A percentile compares a stretch with the other conserved stretches of the same genome.
Conservation (phyloP, 2,113 vertebrate genomes). For the Periophthalmodon schlosseri region DNA sequence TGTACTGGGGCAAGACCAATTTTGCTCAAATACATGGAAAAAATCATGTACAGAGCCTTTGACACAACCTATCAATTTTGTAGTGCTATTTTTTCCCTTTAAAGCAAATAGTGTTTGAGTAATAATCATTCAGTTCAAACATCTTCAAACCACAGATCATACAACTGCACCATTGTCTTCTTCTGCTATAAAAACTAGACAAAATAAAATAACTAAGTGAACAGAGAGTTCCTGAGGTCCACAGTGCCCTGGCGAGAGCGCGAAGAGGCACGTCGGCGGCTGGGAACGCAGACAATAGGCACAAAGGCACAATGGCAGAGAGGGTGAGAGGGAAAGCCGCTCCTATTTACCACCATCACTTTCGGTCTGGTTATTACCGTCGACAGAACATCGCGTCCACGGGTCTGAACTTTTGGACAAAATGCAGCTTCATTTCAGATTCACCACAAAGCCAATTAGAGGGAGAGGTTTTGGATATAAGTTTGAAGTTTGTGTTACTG, state of each 20-base stretch:
- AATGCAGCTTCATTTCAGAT: neutral
- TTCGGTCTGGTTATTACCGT: neutral
- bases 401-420: neutral
- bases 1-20: no score
- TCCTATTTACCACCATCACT: neutral
- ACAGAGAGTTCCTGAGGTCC: neutral
- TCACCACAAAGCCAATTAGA: no score
- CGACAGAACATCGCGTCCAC: neutral
- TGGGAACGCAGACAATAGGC: constrained; percentile 1
- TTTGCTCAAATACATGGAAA: no score
- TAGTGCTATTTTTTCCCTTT: neutral
- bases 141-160: neutral
- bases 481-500: neutral
- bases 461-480: neutral
- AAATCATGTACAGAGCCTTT: no score
- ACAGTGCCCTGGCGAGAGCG: neutral
- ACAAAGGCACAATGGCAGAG: neutral
- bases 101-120: neutral
- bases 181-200: neutral
- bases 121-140: neutral
- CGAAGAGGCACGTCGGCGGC: neutral
- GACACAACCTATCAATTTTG: no score
- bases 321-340: neutral
- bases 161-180: neutral
- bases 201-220: neutral